Evolutionary conservation across 2,113 vertebrate species (phyloP), one percentile per base, ranked within the genome.

Genomic region (Pluvialis apricaria): DNA sequence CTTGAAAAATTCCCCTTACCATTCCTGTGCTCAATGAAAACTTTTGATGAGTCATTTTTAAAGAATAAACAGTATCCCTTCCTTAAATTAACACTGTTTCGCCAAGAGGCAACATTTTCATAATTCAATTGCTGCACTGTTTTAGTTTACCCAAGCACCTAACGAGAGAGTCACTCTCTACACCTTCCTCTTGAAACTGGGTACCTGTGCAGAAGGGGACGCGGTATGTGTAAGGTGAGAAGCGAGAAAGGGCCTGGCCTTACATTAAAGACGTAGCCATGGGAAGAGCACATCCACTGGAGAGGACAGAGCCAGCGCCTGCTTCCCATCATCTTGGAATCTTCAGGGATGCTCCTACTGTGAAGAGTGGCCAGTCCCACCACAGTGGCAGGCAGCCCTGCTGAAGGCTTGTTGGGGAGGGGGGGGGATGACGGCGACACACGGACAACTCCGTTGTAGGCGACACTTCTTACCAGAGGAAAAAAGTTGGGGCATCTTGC

Each of bases 191-290:
- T 72, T 26, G 32, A 52, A 57, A 52, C 32, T 34, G 22, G 11
- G 14, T n/a, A 2, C 36, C 47, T 38, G 71, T 31, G 22, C 58
- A 54, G 64, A 52, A 69, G 36, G 34, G 25, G 58, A 40, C 0
- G 0, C 2, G 49, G 64, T 70, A 22, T 8, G 8, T 47, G 11
- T 29, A 42, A 62, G 14, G n/a, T 31, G 49, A 47, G 45, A 55
- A 73, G 1, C 0, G 0, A 73, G 36, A 66, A 70, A 22, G 34
- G 26, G 15, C 24, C 29, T 29, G 31, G 36, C 4, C 1, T 5
- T 57, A 14, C 22, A 21, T 55, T 81, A 16, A 22, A 76, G 38
- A 22, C 1, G 2, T 3, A 24, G 55, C 68, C 0, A 1, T 29
- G 21, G 20, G 68, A 72, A 11, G 29, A 65, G 29, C 28, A 42